Conservation (phyloP, 2,888 invertebrate genomes). For the Anoplius nigerrimus region DNA sequence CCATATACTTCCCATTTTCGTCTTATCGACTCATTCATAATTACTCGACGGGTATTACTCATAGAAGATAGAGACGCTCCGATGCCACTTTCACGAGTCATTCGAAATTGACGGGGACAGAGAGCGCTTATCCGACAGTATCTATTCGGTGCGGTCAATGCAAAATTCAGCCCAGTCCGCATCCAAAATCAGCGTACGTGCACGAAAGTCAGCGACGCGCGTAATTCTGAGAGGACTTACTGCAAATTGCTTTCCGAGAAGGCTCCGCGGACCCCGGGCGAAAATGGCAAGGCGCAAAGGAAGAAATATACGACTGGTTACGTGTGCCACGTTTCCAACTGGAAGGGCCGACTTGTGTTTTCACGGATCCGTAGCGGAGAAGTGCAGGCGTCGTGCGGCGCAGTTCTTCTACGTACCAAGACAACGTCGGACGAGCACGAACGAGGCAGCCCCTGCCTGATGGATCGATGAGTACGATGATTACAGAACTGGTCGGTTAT, state of each 20-base stretch:
- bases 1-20: no score
- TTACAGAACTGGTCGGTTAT: conserved; percentile 53
- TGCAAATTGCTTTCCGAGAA: conserved; percentile 37
- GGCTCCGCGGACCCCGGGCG: not conserved
- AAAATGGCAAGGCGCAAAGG: not conserved
- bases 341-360: conserved; percentile 35
- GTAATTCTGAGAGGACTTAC: conserved; percentile 15
- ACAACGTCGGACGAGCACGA: not conserved
- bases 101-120: not conserved
- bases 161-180: no score
- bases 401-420: no score
- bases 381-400: no score
- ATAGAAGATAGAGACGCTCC: no score
- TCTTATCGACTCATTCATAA: no score
- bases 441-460: conserved; percentile 14
- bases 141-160: no score
- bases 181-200: not conserved
- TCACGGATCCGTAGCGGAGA: conserved; percentile 17
- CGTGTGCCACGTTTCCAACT: conserved; percentile 13
- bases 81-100: not conserved
- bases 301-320: conserved; percentile 1
- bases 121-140: not conserved
- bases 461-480: conserved; percentile 42
- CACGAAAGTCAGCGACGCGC: conserved; percentile 1
- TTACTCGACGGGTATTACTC: no score